A percentile compares a stretch with the other conserved stretches of the same genome.
Conservation (phyloP, 2,113 vertebrate species). For the Brienomyrus longianalis region DNA sequence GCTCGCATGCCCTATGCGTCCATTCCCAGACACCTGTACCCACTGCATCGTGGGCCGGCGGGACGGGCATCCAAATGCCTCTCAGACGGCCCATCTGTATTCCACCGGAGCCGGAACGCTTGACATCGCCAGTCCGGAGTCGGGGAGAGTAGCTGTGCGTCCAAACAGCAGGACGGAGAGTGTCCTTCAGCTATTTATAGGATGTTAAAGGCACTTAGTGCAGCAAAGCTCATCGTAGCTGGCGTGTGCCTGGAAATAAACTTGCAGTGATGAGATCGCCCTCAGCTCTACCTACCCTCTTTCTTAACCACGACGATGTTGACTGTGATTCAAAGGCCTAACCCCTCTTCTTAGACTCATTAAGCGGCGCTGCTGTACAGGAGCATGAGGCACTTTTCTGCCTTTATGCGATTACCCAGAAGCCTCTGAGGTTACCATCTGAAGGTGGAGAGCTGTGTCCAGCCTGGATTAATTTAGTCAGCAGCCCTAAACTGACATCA, state of each 20-base stretch:
- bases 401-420: not conserved
- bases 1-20: not conserved
- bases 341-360: not conserved
- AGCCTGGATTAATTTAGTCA: not conserved
- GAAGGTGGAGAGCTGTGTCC: not conserved
- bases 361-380: not conserved
- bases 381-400: not conserved
- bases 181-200: constrained; percentile 7
- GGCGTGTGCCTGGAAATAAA: not conserved
- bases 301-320: not conserved
- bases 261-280: not conserved
- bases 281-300: not conserved
- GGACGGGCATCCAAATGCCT: not conserved
- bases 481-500: not conserved
- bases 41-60: not conserved
- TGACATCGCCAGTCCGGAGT: not conserved
- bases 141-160: not conserved
- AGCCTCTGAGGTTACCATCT: not conserved
- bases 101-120: not conserved
- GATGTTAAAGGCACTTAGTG: not conserved
- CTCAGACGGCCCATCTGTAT: constrained; percentile 1
- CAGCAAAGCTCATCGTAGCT: not conserved
- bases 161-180: not conserved
- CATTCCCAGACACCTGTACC: not conserved
- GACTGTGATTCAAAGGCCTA: not conserved